Evolutionary conservation across 1,140 invertebrate species (phyloP).

Genomic region (Megalonaias nervosa): DNA sequence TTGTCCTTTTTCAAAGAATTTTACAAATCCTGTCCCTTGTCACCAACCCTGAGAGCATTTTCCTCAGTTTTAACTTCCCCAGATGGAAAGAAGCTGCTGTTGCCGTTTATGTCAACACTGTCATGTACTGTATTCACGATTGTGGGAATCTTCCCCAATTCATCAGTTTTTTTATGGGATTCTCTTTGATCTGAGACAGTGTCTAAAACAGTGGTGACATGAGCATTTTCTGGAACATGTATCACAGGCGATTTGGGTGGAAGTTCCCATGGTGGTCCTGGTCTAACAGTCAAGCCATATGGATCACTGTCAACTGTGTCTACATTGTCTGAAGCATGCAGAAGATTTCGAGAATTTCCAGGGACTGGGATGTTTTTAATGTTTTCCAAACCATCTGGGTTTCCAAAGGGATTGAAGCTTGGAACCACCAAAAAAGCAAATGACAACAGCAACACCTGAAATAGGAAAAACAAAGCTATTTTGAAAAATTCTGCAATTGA

Average conservation of each 20-base stretch:
- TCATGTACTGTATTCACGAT: too few species aligned
- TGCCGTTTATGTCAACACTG: too few species aligned
- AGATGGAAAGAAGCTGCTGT: too few species aligned
- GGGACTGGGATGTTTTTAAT: constrained; percentile 38
- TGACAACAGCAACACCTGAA: constrained; percentile 61
- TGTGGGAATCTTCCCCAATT: too few species aligned
- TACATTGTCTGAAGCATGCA: constrained; percentile 36
- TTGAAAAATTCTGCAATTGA: too few species aligned
- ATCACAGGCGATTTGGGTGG: constrained; percentile 44
- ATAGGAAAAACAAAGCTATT: constrained; percentile 11
- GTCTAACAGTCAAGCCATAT: constrained; percentile 52
- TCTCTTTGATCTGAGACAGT: too few species aligned
- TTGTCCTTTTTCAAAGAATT: too few species aligned
- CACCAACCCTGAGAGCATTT: too few species aligned
- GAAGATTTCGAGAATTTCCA: constrained; percentile 55
- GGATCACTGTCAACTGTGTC: constrained; percentile 45
- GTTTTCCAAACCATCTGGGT: constrained; percentile 29
- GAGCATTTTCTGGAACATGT: background rate
- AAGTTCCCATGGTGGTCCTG: constrained; percentile 49
- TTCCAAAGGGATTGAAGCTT: constrained; percentile 57
- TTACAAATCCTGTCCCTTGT: too few species aligned
- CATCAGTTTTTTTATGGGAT: too few species aligned
- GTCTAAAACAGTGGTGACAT: too few species aligned
- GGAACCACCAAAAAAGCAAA: constrained; percentile 63
- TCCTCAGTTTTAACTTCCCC: too few species aligned